Conservation (phyloP, 2,888 invertebrate genomes). For the Caradrina clavipalpis region DNA sequence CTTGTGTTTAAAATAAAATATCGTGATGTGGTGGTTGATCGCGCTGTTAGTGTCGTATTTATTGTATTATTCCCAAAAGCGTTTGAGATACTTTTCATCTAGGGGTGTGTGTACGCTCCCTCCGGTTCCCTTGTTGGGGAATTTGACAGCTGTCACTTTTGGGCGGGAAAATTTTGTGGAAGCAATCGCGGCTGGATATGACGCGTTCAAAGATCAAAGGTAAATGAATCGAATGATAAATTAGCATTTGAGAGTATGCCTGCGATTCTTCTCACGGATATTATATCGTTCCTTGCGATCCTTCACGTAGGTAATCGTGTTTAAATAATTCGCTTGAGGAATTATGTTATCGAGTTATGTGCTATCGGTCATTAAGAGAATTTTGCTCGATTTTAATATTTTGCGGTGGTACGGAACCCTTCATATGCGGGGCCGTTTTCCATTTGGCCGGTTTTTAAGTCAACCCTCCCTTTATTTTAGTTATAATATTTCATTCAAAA, state of each 20-base stretch:
- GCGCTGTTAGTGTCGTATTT: constrained; percentile 71
- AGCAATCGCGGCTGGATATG: constrained; percentile 77
- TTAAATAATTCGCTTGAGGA: background rate
- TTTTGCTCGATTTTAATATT: no score
- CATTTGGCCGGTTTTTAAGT: no score
- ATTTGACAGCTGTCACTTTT: constrained; percentile 78
- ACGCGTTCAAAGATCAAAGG: constrained; percentile 79
- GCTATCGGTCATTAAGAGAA: no score
- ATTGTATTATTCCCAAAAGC: constrained; percentile 72
- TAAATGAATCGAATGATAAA: constrained; percentile 44
- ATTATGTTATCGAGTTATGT: background rate
- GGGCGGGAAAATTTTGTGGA: constrained; percentile 80
- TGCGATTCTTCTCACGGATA: constrained; percentile 19
- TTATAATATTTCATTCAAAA: no score
- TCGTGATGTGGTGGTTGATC: constrained; percentile 72
- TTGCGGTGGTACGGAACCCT: no score
- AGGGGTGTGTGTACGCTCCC: constrained; percentile 74
- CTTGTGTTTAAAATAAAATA: constrained; percentile 6
- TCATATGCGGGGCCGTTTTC: no score
- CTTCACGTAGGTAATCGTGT: constrained; percentile 8
- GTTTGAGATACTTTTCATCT: constrained; percentile 76
- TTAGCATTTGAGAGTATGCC: background rate
- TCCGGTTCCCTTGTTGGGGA: constrained; percentile 78
- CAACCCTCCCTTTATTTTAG: no score
- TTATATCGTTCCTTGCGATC: constrained; percentile 9